Base-by-base conservation (phyloP, 1,140 invertebrate genomes). In the Caenorhabditis remanei region DNA sequence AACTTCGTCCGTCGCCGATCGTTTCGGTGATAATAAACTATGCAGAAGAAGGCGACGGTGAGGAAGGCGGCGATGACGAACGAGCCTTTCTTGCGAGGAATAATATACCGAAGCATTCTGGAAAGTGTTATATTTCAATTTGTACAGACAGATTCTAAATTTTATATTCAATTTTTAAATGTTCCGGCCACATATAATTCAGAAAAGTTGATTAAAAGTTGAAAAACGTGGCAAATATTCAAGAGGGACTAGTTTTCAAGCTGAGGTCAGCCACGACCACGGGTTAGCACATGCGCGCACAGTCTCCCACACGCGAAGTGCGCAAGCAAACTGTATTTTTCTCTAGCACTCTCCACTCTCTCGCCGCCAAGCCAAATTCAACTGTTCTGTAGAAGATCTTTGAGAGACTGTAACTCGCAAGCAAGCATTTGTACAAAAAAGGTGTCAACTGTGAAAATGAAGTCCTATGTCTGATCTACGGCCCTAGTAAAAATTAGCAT, bases 41-140 rank as follows among this genome's bases (percentile, higher is more conserved):
- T 79, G 71, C 43, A 79, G n/a, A 79, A 79, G 71, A 79, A 79
- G 46, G 71, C 71, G n/a, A 79, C 46, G 11, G 71, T 79, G 6
- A 79, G 43, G 24, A 79, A 79, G 46, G 71, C 71, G 19, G 71
- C 71, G 71, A 79, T 79, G 71, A 79, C 71, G 24, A 79, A 79
- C 14, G 71, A 21, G 21, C 71, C 71, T 46, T 79, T 79, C 21
- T 79, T 79, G 7, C 71, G 71, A 79, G 71, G 71, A 79, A 79
- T 79, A 79, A 79, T 79, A 24, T 79, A 79, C 71, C 71, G 71
- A 79, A 79, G 71, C 71, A 79, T 79, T 24, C 46, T 50, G n/a
- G 5, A 79, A 79, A n/a, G 0, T 32, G 32, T 71, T 46, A 16
- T 6, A n/a, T 2, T 24, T 53, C 14, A 46, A 9, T n/a, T 8